Conservation (phyloP, 2,888 invertebrate genomes). For the Ormyrus labotus region DNA sequence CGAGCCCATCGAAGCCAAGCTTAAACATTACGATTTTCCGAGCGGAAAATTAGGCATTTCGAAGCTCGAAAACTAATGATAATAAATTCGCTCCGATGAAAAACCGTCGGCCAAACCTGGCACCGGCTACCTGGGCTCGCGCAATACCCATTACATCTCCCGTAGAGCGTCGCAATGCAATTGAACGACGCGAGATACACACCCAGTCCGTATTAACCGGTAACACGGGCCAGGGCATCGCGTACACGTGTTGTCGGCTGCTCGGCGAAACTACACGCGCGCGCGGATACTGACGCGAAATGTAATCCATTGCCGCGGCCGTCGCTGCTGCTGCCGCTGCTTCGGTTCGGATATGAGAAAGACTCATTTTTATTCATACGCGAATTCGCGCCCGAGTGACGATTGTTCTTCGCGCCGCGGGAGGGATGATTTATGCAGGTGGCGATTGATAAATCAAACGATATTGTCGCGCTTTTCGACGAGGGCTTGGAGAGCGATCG, state of each 20-base stretch:
- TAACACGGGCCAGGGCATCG: slow-evolving; percentile 6
- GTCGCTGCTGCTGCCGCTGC: no score
- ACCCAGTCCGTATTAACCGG: slow-evolving; percentile 30
- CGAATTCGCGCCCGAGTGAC: background rate
- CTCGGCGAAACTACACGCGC: background rate
- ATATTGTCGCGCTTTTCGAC: background rate
- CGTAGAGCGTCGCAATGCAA: slow-evolving; percentile 32
- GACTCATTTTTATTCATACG: slow-evolving; percentile 48
- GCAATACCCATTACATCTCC: background rate
- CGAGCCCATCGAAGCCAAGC: no score
- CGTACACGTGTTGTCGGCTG: background rate
- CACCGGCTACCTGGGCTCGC: no score
- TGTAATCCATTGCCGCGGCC: no score
- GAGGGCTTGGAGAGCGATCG: background rate
- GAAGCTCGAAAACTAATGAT: no score
- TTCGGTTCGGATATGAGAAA: no score
- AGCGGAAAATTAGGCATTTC: no score
- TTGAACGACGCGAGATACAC: slow-evolving; percentile 30
- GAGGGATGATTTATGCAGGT: slow-evolving; percentile 26
- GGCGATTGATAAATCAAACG: slow-evolving; percentile 42
- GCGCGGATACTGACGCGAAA: background rate
- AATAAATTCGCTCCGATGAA: no score
- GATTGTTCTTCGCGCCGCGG: slow-evolving; percentile 26
- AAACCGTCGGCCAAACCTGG: no score
- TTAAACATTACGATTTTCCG: no score